phyloP scores from a whole-genome alignment of 2,797 vertebrate species.

The Mormyrus proboscirostris region DNA sequence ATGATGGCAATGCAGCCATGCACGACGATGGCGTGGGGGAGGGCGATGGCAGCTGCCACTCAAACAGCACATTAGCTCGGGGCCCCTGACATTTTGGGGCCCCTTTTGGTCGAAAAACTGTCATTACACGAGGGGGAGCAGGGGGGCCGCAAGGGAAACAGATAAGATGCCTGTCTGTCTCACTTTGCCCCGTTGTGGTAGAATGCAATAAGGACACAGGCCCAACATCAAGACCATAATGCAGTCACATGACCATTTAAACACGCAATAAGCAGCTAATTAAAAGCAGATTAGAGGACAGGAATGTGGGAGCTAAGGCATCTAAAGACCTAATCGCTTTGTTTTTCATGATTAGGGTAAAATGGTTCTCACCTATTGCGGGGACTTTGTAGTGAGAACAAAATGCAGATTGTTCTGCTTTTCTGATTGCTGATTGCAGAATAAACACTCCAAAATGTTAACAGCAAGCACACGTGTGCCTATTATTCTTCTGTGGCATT shows the following conservation, averaged over 20 bases:
- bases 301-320: background rate
- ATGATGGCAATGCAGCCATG: no score
- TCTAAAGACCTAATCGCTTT: background rate
- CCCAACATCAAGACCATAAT: background rate
- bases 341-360: background rate
- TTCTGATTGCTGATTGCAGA: background rate
- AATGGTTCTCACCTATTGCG: background rate
- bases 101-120: background rate
- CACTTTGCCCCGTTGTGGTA: background rate
- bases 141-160: background rate
- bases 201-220: background rate
- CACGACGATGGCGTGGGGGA: background rate
- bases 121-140: background rate
- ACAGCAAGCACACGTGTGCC: background rate
- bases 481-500: background rate
- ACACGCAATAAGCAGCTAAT: background rate
- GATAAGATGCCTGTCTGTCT: background rate
- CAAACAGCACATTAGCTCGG: background rate
- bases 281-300: background rate
- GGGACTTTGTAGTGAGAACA: background rate
- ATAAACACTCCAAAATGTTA: conserved; percentile 4
- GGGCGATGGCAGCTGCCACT: background rate
- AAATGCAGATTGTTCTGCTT: background rate
- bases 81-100: background rate
- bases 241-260: background rate